Percentiles rank a stretch among this genome's conserved stretches.
Evolutionary conservation across 2,113 vertebrate genomes (phyloP).

Genomic region (Urocynchramus pylzowi): DNA sequence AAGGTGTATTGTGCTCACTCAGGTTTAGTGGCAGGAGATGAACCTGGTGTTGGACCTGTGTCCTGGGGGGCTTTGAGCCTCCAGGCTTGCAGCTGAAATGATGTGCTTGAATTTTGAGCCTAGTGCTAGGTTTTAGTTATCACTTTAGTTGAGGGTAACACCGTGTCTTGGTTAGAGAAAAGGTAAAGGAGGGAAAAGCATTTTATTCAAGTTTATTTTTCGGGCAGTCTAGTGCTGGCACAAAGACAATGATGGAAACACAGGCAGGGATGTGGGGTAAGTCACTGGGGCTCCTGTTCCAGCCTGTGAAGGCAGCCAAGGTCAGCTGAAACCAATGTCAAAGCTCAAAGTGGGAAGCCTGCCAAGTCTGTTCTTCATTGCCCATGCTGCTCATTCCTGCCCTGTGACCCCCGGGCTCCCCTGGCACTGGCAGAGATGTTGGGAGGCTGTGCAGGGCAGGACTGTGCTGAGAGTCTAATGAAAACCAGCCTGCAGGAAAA

Average conservation of each 20-base stretch:
- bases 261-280: rapidly evolving
- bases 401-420: not conserved
- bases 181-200: not conserved
- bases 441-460: not conserved
- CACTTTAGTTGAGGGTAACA: not conserved
- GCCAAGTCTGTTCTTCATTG: not conserved
- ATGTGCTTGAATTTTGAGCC: not conserved
- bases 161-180: not conserved
- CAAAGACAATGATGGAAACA: not conserved
- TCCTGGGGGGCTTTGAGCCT: not conserved
- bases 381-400: not conserved
- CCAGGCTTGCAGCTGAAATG: not conserved
- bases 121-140: not conserved
- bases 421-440: not conserved
- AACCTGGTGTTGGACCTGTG: not conserved
- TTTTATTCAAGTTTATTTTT: not conserved
- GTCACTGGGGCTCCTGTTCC: not conserved
- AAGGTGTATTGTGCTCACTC: not conserved
- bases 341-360: not conserved
- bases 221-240: not conserved
- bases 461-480: not conserved
- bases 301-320: not conserved
- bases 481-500: not conserved
- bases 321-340: not conserved
- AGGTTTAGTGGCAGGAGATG: not conserved